Conservation (phyloP, 2,113 vertebrate species). For the Sinocyclocheilus rhinocerous region DNA sequence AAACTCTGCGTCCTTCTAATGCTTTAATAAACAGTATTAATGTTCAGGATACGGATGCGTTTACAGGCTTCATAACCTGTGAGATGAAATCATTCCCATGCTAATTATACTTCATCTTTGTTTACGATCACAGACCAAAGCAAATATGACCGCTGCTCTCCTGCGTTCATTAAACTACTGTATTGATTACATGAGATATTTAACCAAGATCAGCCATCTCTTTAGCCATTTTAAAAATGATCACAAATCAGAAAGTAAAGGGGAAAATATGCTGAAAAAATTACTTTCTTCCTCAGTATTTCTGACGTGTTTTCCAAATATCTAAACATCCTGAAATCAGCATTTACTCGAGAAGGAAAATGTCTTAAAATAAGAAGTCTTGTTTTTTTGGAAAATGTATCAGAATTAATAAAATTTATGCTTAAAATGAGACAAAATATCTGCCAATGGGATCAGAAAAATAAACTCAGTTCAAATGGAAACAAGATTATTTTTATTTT, state of each 20-base stretch:
- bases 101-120: constrained; percentile 56
- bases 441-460: no score
- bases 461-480: no score
- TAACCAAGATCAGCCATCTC: background rate
- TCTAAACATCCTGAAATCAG: background rate
- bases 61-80: constrained; percentile 55
- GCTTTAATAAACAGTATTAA: constrained; percentile 63
- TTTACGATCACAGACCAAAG: constrained; percentile 43
- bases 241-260: background rate
- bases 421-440: no score
- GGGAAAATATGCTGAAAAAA: background rate
- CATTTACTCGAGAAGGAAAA: no score
- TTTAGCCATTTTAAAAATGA: background rate
- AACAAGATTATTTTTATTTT: no score
- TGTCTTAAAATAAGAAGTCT: no score
- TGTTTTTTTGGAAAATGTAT: no score
- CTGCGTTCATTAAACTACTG: background rate
- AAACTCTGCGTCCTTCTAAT: constrained; percentile 33
- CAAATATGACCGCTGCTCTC: constrained; percentile 49
- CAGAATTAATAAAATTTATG: no score
- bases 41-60: constrained; percentile 43
- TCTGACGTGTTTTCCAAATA: background rate
- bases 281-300: background rate
- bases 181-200: no score
- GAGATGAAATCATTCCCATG: constrained; percentile 65